Evolutionary conservation across 1,140 invertebrate species (phyloP).

Genomic region (Hermetia illucens): DNA sequence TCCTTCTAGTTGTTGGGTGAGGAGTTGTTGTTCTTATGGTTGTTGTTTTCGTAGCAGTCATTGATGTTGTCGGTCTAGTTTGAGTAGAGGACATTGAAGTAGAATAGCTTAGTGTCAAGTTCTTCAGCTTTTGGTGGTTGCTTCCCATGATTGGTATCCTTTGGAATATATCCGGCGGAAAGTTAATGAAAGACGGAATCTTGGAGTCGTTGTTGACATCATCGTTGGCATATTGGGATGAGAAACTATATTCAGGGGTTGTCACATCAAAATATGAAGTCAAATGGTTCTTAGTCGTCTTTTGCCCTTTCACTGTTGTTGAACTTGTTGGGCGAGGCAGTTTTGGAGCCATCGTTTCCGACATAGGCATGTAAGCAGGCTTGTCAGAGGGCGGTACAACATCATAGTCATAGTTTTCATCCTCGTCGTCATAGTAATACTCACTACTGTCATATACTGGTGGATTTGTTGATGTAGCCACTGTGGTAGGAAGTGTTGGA

Average conservation of each 20-base stretch:
- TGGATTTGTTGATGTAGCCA: constrained; percentile 8
- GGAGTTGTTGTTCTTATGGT: constrained; percentile 24
- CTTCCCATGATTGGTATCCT: too few species aligned
- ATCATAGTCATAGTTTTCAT: constrained; percentile 36
- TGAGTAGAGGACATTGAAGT: constrained; percentile 6
- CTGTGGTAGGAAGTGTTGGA: constrained; percentile 8
- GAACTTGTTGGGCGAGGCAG: constrained; percentile 13
- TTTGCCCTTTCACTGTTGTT: too few species aligned
- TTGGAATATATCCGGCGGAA: constrained; percentile 28
- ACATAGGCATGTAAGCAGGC: constrained; percentile 43
- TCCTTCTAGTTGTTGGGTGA: constrained; percentile 10
- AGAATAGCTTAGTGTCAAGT: too few species aligned
- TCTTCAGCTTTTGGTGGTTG: too few species aligned
- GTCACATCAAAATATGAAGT: constrained; percentile 21
- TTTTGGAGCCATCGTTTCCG: constrained; percentile 33
- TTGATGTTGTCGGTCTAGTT: constrained; percentile 14
- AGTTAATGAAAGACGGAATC: constrained; percentile 26
- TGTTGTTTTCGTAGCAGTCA: constrained; percentile 4
- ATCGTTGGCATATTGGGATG: constrained; percentile 9
- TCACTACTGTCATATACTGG: constrained; percentile 27
- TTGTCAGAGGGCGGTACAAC: constrained; percentile 33
- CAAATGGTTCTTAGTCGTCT: constrained; percentile 12
- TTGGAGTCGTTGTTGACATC: constrained; percentile 7
- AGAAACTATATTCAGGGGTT: constrained; percentile 17
- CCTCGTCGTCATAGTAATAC: constrained; percentile 37